Percentiles rank a stretch among this genome's conserved stretches.
Evolutionary conservation across 2,113 vertebrate genomes (phyloP).

Genomic region (Channa maculata): DNA sequence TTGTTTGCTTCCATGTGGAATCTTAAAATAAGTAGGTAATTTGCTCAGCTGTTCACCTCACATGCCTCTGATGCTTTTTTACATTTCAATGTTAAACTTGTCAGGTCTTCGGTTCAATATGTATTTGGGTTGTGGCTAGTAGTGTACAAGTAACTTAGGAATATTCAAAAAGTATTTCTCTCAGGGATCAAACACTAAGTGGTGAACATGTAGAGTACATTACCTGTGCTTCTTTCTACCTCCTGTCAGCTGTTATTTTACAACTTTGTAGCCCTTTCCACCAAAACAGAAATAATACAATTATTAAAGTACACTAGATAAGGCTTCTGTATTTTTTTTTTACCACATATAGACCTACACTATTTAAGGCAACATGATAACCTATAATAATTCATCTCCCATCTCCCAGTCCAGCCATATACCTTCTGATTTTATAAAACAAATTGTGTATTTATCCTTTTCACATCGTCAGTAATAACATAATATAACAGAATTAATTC

Average conservation of each 20-base stretch:
- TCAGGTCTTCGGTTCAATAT: not conserved
- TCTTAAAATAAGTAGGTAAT: conserved; percentile 16
- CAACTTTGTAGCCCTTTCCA: no score
- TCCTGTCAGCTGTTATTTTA: no score
- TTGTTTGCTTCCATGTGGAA: conserved; percentile 16
- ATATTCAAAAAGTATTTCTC: conserved; percentile 12
- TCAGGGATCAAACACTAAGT: conserved; percentile 12
- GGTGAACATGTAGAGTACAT: conserved; percentile 4
- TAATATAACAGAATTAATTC: no score
- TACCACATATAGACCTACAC: no score
- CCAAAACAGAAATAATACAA: not conserved
- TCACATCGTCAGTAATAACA: no score
- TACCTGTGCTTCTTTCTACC: conserved; percentile 23
- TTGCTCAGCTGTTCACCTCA: not conserved
- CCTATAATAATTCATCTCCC: no score
- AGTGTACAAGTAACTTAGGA: conserved; percentile 17
- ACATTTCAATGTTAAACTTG: not conserved
- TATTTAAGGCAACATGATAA: no score
- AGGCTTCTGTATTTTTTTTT: no score
- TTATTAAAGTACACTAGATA: no score
- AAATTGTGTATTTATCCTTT: no score
- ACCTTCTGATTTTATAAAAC: no score
- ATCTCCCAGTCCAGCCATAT: no score
- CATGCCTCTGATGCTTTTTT: not conserved
- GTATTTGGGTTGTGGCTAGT: conserved; percentile 1